Conservation (phyloP, 2,888 invertebrate genomes). For the Cabera pusaria region DNA sequence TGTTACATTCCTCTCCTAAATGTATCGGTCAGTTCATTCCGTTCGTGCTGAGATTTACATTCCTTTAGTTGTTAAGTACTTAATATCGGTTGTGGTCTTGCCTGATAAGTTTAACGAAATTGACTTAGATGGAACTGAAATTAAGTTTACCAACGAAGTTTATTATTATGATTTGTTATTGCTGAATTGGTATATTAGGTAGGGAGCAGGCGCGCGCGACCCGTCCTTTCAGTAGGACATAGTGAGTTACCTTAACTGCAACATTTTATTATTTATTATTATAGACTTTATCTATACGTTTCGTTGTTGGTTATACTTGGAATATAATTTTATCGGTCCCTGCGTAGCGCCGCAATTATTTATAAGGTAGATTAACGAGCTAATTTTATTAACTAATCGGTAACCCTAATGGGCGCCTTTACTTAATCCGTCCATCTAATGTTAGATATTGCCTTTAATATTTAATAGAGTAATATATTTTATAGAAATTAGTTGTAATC, state of each 20-base stretch:
- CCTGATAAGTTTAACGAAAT: conserved; percentile 82
- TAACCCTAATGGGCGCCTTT: conserved; percentile 81
- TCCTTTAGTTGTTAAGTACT: conserved; percentile 82
- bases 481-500: conserved; percentile 75
- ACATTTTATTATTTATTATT: conserved; percentile 77
- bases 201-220: conserved; percentile 51
- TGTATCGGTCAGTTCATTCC: conserved; percentile 58
- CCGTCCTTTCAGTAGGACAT: conserved; percentile 58
- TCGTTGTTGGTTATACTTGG: conserved; percentile 68
- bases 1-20: conserved; percentile 46
- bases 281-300: conserved; percentile 72
- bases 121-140: conserved; percentile 77
- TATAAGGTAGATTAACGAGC: conserved; percentile 65
- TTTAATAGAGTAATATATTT: conserved; percentile 84
- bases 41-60: conserved; percentile 68
- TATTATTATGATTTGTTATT: conserved; percentile 64
- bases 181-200: conserved; percentile 60
- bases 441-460: conserved; percentile 83
- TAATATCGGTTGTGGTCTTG: conserved; percentile 85
- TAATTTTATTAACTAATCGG: conserved; percentile 79
- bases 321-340: conserved; percentile 59
- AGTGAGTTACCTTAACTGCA: conserved; percentile 79
- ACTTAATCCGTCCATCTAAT: conserved; percentile 83
- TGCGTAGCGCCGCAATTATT: conserved; percentile 63
- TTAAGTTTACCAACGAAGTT: conserved; percentile 82